These are phyloP conservation scores for Vombatus ursinus DNA, from an alignment of 2,113 vertebrate genomes.

Conservation along the genomic window DNA sequence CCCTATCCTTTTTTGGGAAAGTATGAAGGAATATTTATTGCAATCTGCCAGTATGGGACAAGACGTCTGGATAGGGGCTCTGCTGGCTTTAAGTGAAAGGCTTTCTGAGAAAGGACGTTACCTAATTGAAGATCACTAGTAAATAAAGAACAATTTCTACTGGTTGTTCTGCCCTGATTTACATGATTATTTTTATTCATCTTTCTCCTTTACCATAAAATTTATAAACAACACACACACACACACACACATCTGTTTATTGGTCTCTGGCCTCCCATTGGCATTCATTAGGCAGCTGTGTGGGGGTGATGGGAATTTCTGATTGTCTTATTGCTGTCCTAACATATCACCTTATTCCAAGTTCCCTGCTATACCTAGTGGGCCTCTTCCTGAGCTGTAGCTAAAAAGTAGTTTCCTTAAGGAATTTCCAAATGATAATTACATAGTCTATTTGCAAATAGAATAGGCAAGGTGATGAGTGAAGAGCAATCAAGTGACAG, in stretches of 20 bases:
- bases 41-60: background rate
- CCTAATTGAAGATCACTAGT: slow-evolving; percentile 5
- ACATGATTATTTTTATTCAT: slow-evolving; percentile 60
- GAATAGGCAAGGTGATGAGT: background rate
- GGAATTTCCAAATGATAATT: background rate
- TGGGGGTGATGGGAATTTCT: slow-evolving; percentile 4
- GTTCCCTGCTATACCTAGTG: background rate
- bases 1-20: background rate
- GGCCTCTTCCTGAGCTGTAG: slow-evolving; percentile 36
- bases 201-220: slow-evolving; percentile 63
- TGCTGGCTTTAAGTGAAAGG: background rate
- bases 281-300: slow-evolving; percentile 63
- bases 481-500: background rate
- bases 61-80: background rate
- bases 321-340: slow-evolving; percentile 22
- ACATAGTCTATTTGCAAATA: background rate
- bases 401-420: slow-evolving; percentile 40
- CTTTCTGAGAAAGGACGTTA: slow-evolving; percentile 12
- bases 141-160: slow-evolving; percentile 33
- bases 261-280: slow-evolving; percentile 57
- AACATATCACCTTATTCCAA: slow-evolving; percentile 46
- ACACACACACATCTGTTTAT: slow-evolving; percentile 71
- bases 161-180: slow-evolving; percentile 58
- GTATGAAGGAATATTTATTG: slow-evolving; percentile 1
- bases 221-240: slow-evolving; percentile 50